Conservation (phyloP, 2,888 invertebrate genomes). For the Philopedon plagiatum region DNA sequence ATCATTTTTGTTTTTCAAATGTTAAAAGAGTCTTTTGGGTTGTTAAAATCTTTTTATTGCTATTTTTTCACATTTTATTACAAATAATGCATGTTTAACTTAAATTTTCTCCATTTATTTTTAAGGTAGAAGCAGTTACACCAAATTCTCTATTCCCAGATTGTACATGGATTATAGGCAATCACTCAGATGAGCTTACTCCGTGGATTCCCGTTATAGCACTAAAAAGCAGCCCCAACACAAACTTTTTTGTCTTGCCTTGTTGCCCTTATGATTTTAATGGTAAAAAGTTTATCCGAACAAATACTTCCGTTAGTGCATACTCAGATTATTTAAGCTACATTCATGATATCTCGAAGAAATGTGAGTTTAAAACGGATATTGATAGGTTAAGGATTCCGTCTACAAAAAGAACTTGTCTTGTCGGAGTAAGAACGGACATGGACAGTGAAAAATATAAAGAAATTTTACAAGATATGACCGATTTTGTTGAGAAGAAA, state of each 20-base stretch:
- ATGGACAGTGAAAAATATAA: constrained; percentile 14
- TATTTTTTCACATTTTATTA: background rate
- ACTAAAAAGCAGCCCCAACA: constrained; percentile 79
- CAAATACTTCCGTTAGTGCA: constrained; percentile 79
- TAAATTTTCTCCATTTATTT: background rate
- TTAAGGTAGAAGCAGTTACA: constrained; percentile 76
- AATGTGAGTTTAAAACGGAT: constrained; percentile 81
- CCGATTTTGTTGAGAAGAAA: constrained; percentile 62
- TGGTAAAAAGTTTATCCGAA: constrained; percentile 85
- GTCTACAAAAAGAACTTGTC: constrained; percentile 92
- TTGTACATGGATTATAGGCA: constrained; percentile 96
- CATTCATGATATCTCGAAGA: constrained; percentile 73
- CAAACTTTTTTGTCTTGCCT: constrained; percentile 91
- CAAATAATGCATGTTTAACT: background rate
- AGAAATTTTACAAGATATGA: constrained; percentile 49
- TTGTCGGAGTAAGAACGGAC: constrained; percentile 74
- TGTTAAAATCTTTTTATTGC: no score
- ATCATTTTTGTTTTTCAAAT: no score
- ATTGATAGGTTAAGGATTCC: constrained; percentile 94
- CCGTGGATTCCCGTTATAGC: constrained; percentile 98
- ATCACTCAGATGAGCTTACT: constrained; percentile 99
- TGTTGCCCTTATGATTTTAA: constrained; percentile 96
- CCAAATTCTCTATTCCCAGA: constrained; percentile 77
- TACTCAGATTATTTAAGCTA: constrained; percentile 84
- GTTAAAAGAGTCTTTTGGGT: no score